phyloP scores from a whole-genome alignment of 2,797 vertebrate species.

The Poecilia picta region DNA sequence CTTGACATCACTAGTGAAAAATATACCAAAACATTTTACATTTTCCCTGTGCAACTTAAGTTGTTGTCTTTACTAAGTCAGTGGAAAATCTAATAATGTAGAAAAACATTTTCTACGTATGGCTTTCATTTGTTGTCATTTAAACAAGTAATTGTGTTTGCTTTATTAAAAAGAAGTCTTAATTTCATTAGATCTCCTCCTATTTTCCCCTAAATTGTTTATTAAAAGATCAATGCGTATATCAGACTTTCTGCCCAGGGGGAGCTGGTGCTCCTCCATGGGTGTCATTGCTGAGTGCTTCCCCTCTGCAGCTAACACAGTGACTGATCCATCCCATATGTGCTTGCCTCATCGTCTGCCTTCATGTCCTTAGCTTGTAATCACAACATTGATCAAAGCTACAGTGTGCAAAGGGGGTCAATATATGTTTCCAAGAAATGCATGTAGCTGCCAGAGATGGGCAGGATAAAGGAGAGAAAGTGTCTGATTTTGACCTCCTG shows the following conservation, averaged over 20 bases:
- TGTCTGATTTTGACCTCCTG: slow-evolving; percentile 3
- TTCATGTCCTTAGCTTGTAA: slow-evolving; percentile 5
- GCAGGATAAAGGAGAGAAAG: not conserved
- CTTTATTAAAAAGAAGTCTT: not conserved
- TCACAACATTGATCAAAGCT: slow-evolving; percentile 9
- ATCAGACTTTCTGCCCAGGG: not conserved
- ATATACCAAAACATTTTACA: not conserved
- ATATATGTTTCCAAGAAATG: slow-evolving; percentile 32
- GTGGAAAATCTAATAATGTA: not conserved
- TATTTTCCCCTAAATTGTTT: not conserved
- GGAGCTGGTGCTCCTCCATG: not conserved
- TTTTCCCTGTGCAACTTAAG: not conserved
- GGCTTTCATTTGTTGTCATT: not conserved
- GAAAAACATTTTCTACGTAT: not conserved
- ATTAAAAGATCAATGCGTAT: not conserved
- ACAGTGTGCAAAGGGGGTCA: slow-evolving; percentile 3
- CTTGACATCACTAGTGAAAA: not conserved
- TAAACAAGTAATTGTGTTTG: not conserved
- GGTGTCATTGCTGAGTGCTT: not conserved
- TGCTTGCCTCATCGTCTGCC: not conserved
- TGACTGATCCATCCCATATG: not conserved
- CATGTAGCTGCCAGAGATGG: slow-evolving; percentile 28
- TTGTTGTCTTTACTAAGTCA: not conserved
- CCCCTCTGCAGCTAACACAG: not conserved
- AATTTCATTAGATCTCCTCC: not conserved